phyloP scores from a whole-genome alignment of 2,888 invertebrate genomes.

The Megastigmus dorsalis region DNA sequence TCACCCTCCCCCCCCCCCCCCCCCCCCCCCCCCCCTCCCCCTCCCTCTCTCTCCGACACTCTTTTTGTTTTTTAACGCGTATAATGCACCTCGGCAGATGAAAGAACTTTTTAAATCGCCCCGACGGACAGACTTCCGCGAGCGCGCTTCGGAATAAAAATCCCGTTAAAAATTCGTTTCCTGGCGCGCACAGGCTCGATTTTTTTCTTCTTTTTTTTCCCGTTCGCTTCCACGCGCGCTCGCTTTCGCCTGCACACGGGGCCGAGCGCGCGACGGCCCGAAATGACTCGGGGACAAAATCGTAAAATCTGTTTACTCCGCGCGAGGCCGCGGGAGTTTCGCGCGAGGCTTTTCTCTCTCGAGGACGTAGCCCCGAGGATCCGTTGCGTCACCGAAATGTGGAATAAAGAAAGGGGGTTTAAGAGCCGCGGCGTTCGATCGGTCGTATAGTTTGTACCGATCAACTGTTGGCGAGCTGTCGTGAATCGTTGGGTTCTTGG shows the following conservation, averaged over 20 bases:
- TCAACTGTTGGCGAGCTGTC: too few relatives aligned
- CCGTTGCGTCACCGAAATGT: too few relatives aligned
- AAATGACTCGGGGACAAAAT: constrained; percentile 38
- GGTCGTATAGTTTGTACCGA: too few relatives aligned
- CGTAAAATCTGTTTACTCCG: constrained; percentile 49
- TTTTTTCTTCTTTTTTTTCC: background rate
- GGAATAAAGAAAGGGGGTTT: constrained; percentile 9
- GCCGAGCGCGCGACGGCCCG: background rate
- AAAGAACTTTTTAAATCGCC: constrained; percentile 53
- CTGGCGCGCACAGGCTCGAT: background rate
- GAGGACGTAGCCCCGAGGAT: background rate
- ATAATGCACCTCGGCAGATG: constrained; percentile 36
- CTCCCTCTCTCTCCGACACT: constrained; percentile 53
- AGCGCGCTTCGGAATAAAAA: constrained; percentile 46
- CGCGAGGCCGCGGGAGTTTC: too few relatives aligned
- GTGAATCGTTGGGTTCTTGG: too few relatives aligned
- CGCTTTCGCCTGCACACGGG: background rate
- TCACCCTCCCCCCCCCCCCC: background rate
- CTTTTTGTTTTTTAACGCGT: constrained; percentile 54
- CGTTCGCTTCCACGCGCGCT: background rate
- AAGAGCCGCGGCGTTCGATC: too few relatives aligned
- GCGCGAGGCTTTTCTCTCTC: constrained; percentile 16
- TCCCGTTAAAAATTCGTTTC: constrained; percentile 47
- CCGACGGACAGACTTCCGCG: constrained; percentile 20
- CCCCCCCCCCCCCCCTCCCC: constrained; percentile 21